These are phyloP conservation scores for Echinarachnius parma DNA, from an alignment of 53 echinoderm and acorn worm species.

Conservation along the genomic window DNA sequence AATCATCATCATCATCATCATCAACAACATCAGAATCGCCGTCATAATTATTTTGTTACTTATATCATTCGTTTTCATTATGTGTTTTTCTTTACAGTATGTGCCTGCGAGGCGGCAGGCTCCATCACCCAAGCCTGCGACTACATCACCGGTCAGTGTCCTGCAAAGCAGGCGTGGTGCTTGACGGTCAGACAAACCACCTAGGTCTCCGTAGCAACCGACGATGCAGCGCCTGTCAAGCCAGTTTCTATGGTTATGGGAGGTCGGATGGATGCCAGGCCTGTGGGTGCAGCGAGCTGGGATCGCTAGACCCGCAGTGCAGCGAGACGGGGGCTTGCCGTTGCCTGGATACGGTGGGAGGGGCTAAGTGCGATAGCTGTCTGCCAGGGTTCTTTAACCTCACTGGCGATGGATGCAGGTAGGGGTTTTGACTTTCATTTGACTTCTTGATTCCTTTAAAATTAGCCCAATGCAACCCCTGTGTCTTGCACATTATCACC, in stretches of 20 bases:
- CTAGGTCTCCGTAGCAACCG: conserved; percentile 21
- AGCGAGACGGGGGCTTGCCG: conserved; percentile 54
- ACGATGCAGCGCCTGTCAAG: conserved; percentile 64
- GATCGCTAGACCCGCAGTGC: conserved; percentile 63
- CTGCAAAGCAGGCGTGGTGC: conserved; percentile 74
- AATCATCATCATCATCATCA: too few species aligned
- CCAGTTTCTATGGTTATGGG: conserved; percentile 56
- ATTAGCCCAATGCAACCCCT: too few species aligned
- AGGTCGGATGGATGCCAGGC: conserved; percentile 59
- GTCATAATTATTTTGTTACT: too few species aligned
- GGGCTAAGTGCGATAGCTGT: conserved; percentile 69
- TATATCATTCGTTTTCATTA: too few species aligned
- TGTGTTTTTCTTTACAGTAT: conserved; percentile 64
- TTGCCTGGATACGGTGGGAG: conserved; percentile 71
- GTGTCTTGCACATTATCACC: too few species aligned
- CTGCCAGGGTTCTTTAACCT: conserved; percentile 66
- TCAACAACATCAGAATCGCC: too few species aligned
- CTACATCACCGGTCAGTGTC: conserved; percentile 86
- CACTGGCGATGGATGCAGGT: conserved; percentile 75
- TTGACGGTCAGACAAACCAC: conserved; percentile 39
- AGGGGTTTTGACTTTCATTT: too few species aligned
- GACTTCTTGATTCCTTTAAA: too few species aligned
- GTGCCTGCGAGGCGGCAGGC: conserved; percentile 61
- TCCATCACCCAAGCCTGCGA: conserved; percentile 81
- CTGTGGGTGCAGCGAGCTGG: conserved; percentile 64